Percentiles rank a stretch among this genome's conserved stretches.
These are phyloP conservation scores for Phyllopteryx taeniolatus DNA, from an alignment of 2,113 vertebrate genomes.

Conservation along the genomic window DNA sequence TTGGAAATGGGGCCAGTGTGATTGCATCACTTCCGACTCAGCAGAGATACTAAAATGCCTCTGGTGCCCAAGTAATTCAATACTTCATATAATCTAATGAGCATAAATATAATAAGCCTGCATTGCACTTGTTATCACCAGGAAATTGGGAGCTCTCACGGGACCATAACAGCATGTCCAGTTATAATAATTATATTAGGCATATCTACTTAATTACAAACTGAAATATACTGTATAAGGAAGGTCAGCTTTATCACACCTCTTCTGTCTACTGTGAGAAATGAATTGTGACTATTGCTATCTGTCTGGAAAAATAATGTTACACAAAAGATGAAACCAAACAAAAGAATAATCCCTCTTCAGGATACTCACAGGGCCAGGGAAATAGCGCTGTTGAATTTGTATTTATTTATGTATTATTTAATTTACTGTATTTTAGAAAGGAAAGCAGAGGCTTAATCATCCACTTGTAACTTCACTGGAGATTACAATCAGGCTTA, in stretches of 20 bases:
- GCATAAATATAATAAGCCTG: slow-evolving; percentile 30
- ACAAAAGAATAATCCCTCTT: slow-evolving; percentile 25
- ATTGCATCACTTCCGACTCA: slow-evolving; percentile 71
- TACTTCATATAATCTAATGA: slow-evolving; percentile 30
- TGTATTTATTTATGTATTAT: not conserved
- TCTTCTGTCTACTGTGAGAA: slow-evolving; percentile 4
- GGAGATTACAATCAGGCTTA: slow-evolving; percentile 19
- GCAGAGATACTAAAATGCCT: slow-evolving; percentile 55
- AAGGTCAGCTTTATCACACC: slow-evolving; percentile 8
- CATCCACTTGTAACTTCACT: slow-evolving; percentile 16
- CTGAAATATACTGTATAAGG: not conserved
- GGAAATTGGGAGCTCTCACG: not conserved
- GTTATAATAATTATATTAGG: not conserved
- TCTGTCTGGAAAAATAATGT: slow-evolving; percentile 20
- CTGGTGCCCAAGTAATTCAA: slow-evolving; percentile 58
- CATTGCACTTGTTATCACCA: slow-evolving; percentile 15
- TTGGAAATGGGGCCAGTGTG: slow-evolving; percentile 61
- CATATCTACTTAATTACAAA: slow-evolving; percentile 11
- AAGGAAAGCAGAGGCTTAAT: slow-evolving; percentile 9
- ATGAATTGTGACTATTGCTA: slow-evolving; percentile 21
- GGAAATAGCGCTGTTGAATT: not conserved
- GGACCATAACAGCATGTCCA: not conserved
- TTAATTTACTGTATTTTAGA: not conserved
- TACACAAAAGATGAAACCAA: slow-evolving; percentile 7
- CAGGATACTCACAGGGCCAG: slow-evolving; percentile 11